Evolutionary conservation across 2,888 invertebrate species (phyloP).

Genomic region (Eremobia ochroleuca): DNA sequence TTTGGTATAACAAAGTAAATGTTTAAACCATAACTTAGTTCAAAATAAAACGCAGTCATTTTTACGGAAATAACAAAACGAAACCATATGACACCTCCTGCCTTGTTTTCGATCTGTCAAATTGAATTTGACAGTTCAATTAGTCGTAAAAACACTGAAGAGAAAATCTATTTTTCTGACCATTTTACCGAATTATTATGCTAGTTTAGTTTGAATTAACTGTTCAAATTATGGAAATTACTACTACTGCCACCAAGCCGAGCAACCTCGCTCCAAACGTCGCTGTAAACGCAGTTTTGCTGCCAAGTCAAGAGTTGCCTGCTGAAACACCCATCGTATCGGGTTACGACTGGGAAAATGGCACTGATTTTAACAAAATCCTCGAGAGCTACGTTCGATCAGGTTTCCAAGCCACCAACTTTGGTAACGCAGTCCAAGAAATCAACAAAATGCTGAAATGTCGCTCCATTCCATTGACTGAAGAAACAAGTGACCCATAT

Average conservation of each 20-base stretch:
- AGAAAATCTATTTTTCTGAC: constrained; percentile 39
- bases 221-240: constrained; percentile 76
- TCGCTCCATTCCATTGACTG: constrained; percentile 93
- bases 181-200: constrained; percentile 44
- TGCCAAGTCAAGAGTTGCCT: constrained; percentile 93
- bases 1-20: neutral
- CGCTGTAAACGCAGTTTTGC: constrained; percentile 94
- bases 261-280: constrained; percentile 84
- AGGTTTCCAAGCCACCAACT: constrained; percentile 99
- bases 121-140: constrained; percentile 40
- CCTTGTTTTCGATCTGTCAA: constrained; percentile 15
- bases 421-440: constrained; percentile 97
- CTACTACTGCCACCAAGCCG: constrained; percentile 73
- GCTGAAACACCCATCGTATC: constrained; percentile 92
- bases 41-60: constrained; percentile 4
- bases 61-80: constrained; percentile 36
- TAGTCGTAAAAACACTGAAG: constrained; percentile 48
- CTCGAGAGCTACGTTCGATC: constrained; percentile 94
- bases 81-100: constrained; percentile 19
- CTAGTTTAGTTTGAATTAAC: constrained; percentile 38
- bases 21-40: neutral
- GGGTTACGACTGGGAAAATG: constrained; percentile 98
- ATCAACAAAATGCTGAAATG: constrained; percentile 97
- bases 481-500: constrained; percentile 92
- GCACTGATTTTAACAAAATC: constrained; percentile 96